These are phyloP conservation scores for Cydia fagiglandana DNA, from an alignment of 1,140 invertebrate species.

Conservation along the genomic window DNA sequence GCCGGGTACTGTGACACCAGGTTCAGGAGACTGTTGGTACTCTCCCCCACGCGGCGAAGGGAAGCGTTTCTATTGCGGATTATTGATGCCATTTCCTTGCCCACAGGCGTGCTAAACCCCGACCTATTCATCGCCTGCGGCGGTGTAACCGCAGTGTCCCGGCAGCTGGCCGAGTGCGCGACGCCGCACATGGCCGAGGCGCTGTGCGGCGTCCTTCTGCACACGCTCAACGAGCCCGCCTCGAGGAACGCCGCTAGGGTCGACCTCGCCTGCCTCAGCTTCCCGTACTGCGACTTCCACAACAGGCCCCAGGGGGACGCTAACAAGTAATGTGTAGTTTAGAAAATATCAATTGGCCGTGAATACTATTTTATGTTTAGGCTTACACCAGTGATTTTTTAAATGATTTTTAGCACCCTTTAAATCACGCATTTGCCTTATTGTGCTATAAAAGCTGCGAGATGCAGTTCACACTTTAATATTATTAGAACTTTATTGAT, in stretches of 20 bases:
- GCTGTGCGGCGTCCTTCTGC: constrained; percentile 91
- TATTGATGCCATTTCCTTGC: constrained; percentile 37
- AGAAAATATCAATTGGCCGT: neutral
- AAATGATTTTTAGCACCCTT: too few relatives aligned
- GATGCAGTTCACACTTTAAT: too few relatives aligned
- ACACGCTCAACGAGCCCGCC: constrained; percentile 92
- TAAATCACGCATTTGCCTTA: too few relatives aligned
- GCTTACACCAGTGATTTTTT: too few relatives aligned
- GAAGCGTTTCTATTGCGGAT: too few relatives aligned
- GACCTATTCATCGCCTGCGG: constrained; percentile 89
- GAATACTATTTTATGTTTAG: too few relatives aligned
- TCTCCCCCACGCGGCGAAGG: too few relatives aligned
- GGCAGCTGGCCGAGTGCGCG: constrained; percentile 90
- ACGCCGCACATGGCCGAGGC: constrained; percentile 90
- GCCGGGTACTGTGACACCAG: too few relatives aligned
- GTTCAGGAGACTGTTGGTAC: too few relatives aligned
- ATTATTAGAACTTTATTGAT: too few relatives aligned
- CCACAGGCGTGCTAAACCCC: constrained; percentile 89
- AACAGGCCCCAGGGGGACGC: constrained; percentile 82
- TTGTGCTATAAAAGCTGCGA: too few relatives aligned
- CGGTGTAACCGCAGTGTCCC: constrained; percentile 89
- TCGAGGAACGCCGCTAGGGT: constrained; percentile 86
- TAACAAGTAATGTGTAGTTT: constrained; percentile 70
- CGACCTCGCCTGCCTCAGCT: constrained; percentile 90
- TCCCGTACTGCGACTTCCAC: constrained; percentile 95